Evolutionary conservation across 1,140 invertebrate genomes (phyloP).

Genomic region (Lycorma delicatula): DNA sequence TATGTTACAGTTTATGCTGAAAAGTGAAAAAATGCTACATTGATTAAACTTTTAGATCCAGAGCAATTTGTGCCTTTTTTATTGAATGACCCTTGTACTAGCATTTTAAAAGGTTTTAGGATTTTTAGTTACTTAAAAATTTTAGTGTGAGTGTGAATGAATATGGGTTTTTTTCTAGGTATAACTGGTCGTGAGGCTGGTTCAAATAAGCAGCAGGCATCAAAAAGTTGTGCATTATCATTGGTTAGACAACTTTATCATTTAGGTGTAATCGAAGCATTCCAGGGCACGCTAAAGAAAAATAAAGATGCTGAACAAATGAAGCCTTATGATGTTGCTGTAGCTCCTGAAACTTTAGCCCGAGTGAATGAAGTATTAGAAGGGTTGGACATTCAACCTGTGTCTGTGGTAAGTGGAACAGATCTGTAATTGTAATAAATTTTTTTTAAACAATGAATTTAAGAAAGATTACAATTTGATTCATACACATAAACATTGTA

Average conservation of each 20-base stretch:
- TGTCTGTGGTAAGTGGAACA: conserved; percentile 15
- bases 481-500: too few relatives aligned
- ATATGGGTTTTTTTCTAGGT: conserved; percentile 38
- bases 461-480: too few relatives aligned
- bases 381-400: conserved; percentile 48
- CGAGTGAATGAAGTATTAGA: conserved; percentile 56
- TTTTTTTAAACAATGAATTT: too few relatives aligned
- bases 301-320: conserved; percentile 60
- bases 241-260: conserved; percentile 91
- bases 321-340: conserved; percentile 67
- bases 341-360: conserved; percentile 56
- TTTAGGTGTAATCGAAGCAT: conserved; percentile 86
- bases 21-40: too few relatives aligned
- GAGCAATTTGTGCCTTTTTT: too few relatives aligned
- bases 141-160: background rate
- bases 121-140: too few relatives aligned
- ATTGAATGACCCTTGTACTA: too few relatives aligned
- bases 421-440: too few relatives aligned
- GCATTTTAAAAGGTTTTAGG: too few relatives aligned
- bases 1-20: too few relatives aligned
- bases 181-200: conserved; percentile 79
- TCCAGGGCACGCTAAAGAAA: conserved; percentile 75
- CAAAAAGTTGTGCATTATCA: conserved; percentile 92
- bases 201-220: conserved; percentile 93
- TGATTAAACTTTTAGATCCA: too few relatives aligned